phyloP scores from a whole-genome alignment of 2,113 vertebrate species.

The Merops nubicus region DNA sequence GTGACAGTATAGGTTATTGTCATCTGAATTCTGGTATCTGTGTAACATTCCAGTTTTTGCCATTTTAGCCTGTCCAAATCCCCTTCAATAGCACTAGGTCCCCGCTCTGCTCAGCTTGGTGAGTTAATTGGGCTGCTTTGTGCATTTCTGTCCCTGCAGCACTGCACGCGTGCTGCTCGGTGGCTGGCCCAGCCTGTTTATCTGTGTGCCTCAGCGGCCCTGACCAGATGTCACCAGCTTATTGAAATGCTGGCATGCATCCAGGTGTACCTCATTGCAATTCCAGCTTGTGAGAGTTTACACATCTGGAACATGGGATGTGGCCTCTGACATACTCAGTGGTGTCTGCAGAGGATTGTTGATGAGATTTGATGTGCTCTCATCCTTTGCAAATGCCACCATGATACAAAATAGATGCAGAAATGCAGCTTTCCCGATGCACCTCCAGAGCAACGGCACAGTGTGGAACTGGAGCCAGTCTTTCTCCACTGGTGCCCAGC shows the following conservation, averaged over 20 bases:
- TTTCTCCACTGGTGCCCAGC: background rate
- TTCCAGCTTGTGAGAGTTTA: slow-evolving; percentile 42
- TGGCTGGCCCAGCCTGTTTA: background rate
- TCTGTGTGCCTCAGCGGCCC: background rate
- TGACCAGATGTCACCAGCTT: slow-evolving; percentile 52
- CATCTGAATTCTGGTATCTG: background rate
- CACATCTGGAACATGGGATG: slow-evolving; percentile 59
- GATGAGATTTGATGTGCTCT: slow-evolving; percentile 4
- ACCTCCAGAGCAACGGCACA: background rate
- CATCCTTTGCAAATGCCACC: background rate
- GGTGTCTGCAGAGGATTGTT: background rate
- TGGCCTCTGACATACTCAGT: slow-evolving; percentile 44
- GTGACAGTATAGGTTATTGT: background rate
- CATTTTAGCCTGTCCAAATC: background rate
- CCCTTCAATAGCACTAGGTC: background rate
- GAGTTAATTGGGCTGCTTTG: slow-evolving; percentile 40
- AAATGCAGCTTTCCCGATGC: background rate
- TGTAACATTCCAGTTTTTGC: background rate
- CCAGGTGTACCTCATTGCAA: slow-evolving; percentile 19
- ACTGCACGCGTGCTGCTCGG: background rate
- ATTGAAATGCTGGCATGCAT: slow-evolving; percentile 29
- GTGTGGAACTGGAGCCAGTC: background rate
- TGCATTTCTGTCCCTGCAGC: background rate
- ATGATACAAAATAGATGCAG: background rate
- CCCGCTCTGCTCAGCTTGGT: background rate